Conservation (phyloP, 2,888 invertebrate genomes). For the Melinaea marsaeus region DNA sequence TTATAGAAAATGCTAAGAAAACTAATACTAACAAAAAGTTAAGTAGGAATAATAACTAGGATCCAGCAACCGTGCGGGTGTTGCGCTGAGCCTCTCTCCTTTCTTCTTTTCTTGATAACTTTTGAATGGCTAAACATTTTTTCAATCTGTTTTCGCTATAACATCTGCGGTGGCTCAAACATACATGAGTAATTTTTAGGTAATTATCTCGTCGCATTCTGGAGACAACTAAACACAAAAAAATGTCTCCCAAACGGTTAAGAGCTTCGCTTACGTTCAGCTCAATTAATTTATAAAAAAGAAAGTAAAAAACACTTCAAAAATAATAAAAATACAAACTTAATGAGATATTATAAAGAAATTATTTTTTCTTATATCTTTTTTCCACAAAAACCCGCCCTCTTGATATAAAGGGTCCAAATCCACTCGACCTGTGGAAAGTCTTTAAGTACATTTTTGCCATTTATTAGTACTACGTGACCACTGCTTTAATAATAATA, state of each 20-base stretch:
- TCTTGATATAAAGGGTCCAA: constrained; percentile 35
- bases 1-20: constrained; percentile 3
- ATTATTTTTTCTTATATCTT: constrained; percentile 1
- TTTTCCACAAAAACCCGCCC: constrained; percentile 36
- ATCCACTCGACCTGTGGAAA: constrained; percentile 33
- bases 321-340: constrained; percentile 2
- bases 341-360: background rate
- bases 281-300: background rate
- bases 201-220: too few species aligned
- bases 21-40: background rate
- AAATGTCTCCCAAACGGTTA: too few species aligned
- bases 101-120: too few species aligned
- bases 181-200: too few species aligned
- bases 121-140: too few species aligned
- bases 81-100: too few species aligned
- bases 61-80: too few species aligned
- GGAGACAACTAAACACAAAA: too few species aligned
- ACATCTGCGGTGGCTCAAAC: too few species aligned
- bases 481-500: constrained; percentile 20
- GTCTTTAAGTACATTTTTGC: constrained; percentile 33
- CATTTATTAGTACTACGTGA: constrained; percentile 33
- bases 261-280: background rate
- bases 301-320: constrained; percentile 2
- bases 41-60: background rate
- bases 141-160: too few species aligned